phyloP scores from a whole-genome alignment of 2,888 invertebrate species.

The Piscicola geometra region DNA sequence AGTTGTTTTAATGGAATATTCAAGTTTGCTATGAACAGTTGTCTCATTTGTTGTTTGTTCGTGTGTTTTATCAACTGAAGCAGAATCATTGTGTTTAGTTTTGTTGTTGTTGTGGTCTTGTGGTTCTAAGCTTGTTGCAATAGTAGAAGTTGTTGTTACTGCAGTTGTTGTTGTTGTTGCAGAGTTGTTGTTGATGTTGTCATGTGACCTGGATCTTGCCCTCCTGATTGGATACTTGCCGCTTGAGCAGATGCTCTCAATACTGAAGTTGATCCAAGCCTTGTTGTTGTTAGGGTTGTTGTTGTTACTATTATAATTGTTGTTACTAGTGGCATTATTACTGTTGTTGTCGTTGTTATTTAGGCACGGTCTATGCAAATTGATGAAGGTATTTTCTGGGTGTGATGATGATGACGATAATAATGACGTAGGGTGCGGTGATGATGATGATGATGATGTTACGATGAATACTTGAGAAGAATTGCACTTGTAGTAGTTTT shows the following conservation, averaged over 20 bases:
- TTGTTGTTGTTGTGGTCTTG: background rate
- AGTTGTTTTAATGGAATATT: background rate
- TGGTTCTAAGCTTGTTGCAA: no score
- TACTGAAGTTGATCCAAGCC: constrained; percentile 21
- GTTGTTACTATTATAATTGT: constrained; percentile 7
- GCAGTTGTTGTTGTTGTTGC: no score
- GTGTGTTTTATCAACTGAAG: no score
- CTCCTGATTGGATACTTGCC: background rate
- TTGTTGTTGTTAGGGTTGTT: background rate
- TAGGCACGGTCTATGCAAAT: background rate
- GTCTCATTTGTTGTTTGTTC: background rate
- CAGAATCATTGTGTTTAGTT: no score
- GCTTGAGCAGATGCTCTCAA: constrained; percentile 18
- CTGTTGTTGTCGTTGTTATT: constrained; percentile 2
- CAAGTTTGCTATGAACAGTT: no score
- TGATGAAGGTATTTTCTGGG: background rate
- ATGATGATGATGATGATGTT: background rate
- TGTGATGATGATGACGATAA: background rate
- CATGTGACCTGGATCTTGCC: no score
- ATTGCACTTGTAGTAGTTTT: background rate
- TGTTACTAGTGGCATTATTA: constrained; percentile 1
- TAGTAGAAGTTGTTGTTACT: no score
- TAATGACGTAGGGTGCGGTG: background rate
- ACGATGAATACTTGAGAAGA: background rate
- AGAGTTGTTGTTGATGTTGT: background rate